A percentile compares a stretch with the other conserved stretches of the same genome.
phyloP scores from a whole-genome alignment of 2,113 vertebrate species.

The Epinephelus fuscoguttatus region DNA sequence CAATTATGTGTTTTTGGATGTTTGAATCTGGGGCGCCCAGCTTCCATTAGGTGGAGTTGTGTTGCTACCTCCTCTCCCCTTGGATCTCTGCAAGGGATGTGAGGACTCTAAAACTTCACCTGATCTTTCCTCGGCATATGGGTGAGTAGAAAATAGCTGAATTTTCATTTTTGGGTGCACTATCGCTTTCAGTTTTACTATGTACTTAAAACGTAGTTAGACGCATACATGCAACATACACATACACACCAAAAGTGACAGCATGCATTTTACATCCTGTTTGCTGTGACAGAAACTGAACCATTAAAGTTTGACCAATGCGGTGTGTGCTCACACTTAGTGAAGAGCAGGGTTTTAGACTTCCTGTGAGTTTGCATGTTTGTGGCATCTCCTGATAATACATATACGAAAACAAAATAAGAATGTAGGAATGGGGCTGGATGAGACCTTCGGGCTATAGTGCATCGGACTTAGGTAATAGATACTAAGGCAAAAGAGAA shows the following conservation, averaged over 20 bases:
- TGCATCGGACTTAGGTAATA: not conserved
- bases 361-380: not conserved
- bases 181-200: not conserved
- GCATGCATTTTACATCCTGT: not conserved
- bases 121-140: no score
- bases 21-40: no score
- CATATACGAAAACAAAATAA: not conserved
- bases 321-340: not conserved
- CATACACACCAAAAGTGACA: not conserved
- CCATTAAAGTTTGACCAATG: not conserved
- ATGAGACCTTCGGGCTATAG: not conserved
- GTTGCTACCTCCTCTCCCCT: no score
- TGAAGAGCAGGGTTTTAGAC: not conserved
- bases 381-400: not conserved
- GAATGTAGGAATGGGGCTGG: not conserved
- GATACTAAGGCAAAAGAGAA: not conserved
- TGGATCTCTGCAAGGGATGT: no score
- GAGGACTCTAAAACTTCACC: no score
- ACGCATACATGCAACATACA: not conserved
- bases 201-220: not conserved
- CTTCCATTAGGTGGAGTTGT: no score
- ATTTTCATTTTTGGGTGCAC: no score
- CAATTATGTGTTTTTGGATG: no score
- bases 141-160: no score
- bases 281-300: not conserved